Evolutionary conservation across 1,140 invertebrate genomes (phyloP).

Genomic region (Euschistus heros): DNA sequence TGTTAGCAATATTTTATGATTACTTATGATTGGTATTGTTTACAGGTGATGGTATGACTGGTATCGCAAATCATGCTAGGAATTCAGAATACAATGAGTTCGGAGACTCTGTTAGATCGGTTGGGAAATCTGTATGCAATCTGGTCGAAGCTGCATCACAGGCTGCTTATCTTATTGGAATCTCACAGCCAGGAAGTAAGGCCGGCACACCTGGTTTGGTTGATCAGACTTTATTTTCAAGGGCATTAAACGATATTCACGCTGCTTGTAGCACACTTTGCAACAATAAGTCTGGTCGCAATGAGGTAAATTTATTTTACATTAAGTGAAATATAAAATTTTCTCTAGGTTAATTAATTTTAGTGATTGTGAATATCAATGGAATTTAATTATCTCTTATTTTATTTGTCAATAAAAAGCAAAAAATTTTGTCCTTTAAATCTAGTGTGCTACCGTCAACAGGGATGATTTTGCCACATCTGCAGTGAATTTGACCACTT

Average conservation of each 20-base stretch:
- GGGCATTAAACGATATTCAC: slow-evolving; percentile 81
- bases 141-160: slow-evolving; percentile 89
- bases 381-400: not conserved
- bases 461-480: no score
- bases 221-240: slow-evolving; percentile 78
- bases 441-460: no score
- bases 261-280: slow-evolving; percentile 71
- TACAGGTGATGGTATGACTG: slow-evolving; percentile 79
- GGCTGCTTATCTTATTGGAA: slow-evolving; percentile 86
- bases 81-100: slow-evolving; percentile 78
- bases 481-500: no score
- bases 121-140: slow-evolving; percentile 78
- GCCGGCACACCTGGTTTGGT: slow-evolving; percentile 84
- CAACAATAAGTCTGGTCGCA: slow-evolving; percentile 65
- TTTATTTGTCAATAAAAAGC: slow-evolving; percentile 6
- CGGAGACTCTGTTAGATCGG: slow-evolving; percentile 70
- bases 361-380: not conserved
- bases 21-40: not conserved
- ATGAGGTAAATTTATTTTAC: slow-evolving; percentile 44
- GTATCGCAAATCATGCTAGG: slow-evolving; percentile 86
- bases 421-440: no score
- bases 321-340: no score
- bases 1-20: no score
- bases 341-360: not conserved
- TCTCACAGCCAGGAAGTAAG: slow-evolving; percentile 81